Evolutionary conservation across 2,797 vertebrate species (phyloP), one percentile per base, ranked within the genome.

Genomic region (Lacerta viridis): DNA sequence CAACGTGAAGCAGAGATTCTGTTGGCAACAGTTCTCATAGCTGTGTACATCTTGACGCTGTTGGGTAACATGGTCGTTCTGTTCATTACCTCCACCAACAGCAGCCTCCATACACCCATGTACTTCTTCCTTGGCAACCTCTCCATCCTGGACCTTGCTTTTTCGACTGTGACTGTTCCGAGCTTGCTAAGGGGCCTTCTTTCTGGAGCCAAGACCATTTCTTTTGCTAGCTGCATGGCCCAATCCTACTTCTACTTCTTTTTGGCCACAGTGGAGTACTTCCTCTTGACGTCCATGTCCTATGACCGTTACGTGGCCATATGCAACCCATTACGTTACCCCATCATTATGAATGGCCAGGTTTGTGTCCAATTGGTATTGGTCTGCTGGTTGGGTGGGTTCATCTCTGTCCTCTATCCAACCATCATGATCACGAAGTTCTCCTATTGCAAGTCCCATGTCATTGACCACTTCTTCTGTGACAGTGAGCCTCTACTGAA

Each of bases 381-480:
- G 66, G 77, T 18, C 20, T 89, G 83, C n/a, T 89, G 88, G 83
- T 2, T 89, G 41, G 69, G 59, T 85, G 88, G 77, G n/a, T 75
- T 89, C 23, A 50, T 17, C 18, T 89, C 50, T 39, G 83, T 89
- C 69, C 69, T 89, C 59, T 85, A 46, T 18, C 83, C 88, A 29
- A 81, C 69, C 59, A 55, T 85, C 88, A 64, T 39, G 69, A 55
- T 85, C 11, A 75, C 55, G 55, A 80, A 59, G 36, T 55, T 89
- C 20, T 50, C 88, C 15, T 89, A 81, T 5, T 89, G 71, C 71
- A 50, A 15, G 7, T 89, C 86, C 41, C 93, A 92, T 75, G 25
- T 88, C 7, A 91, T 94, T 83, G 75, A 96, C 33, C 92, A 94
- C 41, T 96, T 93, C 86, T 36, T 82, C 69, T 95, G 92, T 88